Base-by-base conservation (phyloP, 2,888 invertebrate species). In the Limnephilus lunatus region DNA sequence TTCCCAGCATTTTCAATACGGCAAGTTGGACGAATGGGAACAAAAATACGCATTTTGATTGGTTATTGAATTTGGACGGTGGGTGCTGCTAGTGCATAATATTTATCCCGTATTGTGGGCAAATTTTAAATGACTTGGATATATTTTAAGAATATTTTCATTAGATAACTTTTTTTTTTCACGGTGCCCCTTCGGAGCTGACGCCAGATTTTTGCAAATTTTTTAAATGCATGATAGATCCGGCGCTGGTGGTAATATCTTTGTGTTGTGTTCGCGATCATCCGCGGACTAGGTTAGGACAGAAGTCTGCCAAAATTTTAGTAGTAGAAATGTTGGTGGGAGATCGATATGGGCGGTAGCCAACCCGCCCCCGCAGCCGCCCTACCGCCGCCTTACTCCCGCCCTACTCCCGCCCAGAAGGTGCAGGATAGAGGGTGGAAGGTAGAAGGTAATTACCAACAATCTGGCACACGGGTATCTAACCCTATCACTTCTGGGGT, bases 311-410 rank as follows among this genome's bases (percentile, higher is more conserved):
- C 53, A 68, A 68, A 68, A 68, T 19, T 68, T 68, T 25, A 68
- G 25, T 68, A 19, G 53, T 68, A 25, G 53, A 0, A 68, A 68
- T 25, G 53, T 68, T 68, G 53, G 53, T 19, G 53, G 5, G 25
- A 68, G 53, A 68, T 92, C 92, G 92, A 92, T 92, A 92, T 90
- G 87, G 85, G 92, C 89, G 88, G 91, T 35, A 68, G 87, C 87
- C 88, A 81, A 91, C 88, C 91, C 48, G 68, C 86, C 53, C 53
- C 14, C 3, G 35, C 88, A 88, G n/a, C 85, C 44, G 44, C 44
- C 81, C 89, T 53, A 30, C 31, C 39, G 53, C 92, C 68, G 88
- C 92, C 90, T 39, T 81, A 83, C 32, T 30, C 25, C 89, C 44
- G 48, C 85, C 68, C 92, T 31, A 81, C 90, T n/a, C 85, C 80